Evolutionary conservation across 2,113 vertebrate species (phyloP).

Genomic region (Pampusana beccarii): DNA sequence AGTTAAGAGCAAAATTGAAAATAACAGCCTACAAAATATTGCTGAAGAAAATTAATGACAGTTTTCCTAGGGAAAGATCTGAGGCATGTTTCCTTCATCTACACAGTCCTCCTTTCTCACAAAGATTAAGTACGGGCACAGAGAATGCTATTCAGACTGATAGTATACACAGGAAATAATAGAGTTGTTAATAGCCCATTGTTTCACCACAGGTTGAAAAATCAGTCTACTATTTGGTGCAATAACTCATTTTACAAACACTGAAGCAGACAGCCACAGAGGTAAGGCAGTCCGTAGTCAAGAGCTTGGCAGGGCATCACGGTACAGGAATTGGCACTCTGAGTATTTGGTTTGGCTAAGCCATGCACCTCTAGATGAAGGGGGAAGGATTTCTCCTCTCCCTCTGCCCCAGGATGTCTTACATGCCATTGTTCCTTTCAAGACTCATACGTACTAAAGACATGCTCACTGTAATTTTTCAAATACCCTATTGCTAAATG

Average conservation of each 20-base stretch:
- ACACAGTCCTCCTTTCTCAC: neutral
- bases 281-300: neutral
- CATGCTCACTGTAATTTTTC: constrained; percentile 28
- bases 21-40: neutral
- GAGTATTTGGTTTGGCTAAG: constrained; percentile 44
- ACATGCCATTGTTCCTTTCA: constrained; percentile 1
- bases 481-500: constrained; percentile 50
- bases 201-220: neutral
- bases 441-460: neutral
- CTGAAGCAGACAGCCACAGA: neutral
- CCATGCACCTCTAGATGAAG: neutral
- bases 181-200: neutral
- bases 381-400: neutral
- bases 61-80: neutral
- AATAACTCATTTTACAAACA: neutral
- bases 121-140: neutral
- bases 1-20: neutral
- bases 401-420: neutral
- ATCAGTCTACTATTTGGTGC: neutral
- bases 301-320: neutral
- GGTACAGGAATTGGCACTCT: neutral
- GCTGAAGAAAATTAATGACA: neutral
- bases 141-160: neutral
- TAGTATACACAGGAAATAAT: neutral
- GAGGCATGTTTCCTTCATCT: neutral